Conservation (phyloP, 2,797 vertebrate species). For the Phrynocephalus vlangalii region DNA sequence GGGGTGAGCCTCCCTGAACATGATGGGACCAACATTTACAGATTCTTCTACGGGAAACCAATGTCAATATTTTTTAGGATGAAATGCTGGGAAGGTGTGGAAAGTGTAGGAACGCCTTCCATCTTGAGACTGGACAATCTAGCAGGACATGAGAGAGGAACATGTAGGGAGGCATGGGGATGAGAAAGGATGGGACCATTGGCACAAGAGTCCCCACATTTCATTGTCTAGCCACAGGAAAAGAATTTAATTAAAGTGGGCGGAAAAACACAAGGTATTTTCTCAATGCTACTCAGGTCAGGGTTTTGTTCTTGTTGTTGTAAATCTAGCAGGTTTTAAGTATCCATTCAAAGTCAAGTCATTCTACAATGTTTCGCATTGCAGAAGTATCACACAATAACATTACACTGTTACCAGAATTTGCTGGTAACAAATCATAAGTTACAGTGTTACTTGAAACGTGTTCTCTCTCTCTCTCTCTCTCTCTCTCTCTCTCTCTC, state of each 20-base stretch:
- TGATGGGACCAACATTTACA: background rate
- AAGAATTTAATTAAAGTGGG: background rate
- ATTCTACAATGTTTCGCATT: background rate
- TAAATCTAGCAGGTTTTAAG: background rate
- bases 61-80: background rate
- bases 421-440: background rate
- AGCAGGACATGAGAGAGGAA: background rate
- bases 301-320: background rate
- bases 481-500: too few relatives aligned
- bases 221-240: background rate
- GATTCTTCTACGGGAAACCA: background rate
- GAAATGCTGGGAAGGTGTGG: background rate
- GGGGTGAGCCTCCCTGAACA: background rate
- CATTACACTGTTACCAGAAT: background rate
- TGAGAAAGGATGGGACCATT: background rate
- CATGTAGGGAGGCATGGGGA: background rate
- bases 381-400: background rate
- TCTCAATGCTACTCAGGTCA: background rate
- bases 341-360: background rate
- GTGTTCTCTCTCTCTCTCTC: too few relatives aligned
- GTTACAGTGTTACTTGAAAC: background rate
- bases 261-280: background rate
- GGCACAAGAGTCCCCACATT: background rate
- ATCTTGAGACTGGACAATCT: background rate
- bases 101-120: background rate